Percentiles rank a stretch among this genome's conserved stretches.
These are phyloP conservation scores for Cotesia glomerata DNA, from an alignment of 1,140 invertebrate genomes.

Conservation along the genomic window DNA sequence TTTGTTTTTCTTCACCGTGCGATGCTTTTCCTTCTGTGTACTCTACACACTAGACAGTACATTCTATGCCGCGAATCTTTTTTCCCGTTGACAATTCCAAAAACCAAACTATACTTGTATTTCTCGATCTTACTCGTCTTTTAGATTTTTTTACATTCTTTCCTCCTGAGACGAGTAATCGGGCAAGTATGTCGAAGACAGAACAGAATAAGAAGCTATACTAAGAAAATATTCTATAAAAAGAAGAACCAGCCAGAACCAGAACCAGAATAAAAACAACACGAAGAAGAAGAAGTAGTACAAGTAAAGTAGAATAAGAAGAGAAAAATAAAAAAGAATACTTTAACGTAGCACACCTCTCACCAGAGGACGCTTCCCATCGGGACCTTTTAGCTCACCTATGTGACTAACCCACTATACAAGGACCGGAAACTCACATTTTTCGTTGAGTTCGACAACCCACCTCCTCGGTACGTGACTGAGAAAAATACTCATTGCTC, in stretches of 20 bases:
- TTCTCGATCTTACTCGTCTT: not conserved
- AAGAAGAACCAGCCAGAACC: not conserved
- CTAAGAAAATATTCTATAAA: not conserved
- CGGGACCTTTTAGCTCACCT: conserved; percentile 20
- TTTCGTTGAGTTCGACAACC: not conserved
- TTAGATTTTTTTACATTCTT: not conserved
- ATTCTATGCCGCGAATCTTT: too few relatives aligned
- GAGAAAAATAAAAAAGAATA: too few relatives aligned
- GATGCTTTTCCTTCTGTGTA: not conserved
- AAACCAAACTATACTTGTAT: too few relatives aligned
- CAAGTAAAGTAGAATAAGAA: too few relatives aligned
- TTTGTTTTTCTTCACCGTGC: conserved; percentile 34
- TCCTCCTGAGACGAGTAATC: not conserved
- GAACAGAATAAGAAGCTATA: not conserved
- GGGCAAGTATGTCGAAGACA: not conserved
- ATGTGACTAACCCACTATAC: too few relatives aligned
- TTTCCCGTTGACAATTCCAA: not conserved
- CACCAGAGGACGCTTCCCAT: conserved; percentile 3
- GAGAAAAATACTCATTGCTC: not conserved
- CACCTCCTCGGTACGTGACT: not conserved
- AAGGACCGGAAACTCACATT: not conserved
- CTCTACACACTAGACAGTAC: too few relatives aligned
- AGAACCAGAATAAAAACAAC: too few relatives aligned
- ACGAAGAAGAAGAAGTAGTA: not conserved
- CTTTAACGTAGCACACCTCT: not conserved